Evolutionary conservation across 2,888 invertebrate genomes (phyloP).

Genomic region (Nephrotoma guestfalica): DNA sequence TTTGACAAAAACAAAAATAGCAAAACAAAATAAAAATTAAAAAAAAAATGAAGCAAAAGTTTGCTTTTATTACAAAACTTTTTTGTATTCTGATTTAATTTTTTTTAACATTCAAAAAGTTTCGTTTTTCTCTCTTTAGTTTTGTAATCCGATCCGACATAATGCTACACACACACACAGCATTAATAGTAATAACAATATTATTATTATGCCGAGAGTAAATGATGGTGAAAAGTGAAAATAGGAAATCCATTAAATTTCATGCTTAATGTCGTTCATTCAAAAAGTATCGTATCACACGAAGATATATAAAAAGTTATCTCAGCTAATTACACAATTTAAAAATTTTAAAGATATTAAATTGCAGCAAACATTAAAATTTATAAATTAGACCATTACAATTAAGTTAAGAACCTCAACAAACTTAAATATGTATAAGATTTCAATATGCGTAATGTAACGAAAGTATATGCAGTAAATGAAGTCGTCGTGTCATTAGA

Average conservation of each 20-base stretch:
- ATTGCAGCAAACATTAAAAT: not conserved
- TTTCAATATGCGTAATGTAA: too few relatives aligned
- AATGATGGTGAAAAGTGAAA: not conserved
- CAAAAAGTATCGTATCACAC: not conserved
- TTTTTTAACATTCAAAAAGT: not conserved
- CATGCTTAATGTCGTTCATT: not conserved
- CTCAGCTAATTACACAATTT: not conserved
- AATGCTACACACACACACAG: not conserved
- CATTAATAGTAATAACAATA: not conserved
- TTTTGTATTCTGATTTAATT: not conserved
- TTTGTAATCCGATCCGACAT: not conserved
- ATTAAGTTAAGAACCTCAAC: too few relatives aligned
- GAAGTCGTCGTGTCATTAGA: not conserved
- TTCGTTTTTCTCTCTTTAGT: not conserved
- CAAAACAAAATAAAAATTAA: not conserved
- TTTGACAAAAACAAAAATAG: not conserved
- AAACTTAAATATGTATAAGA: too few relatives aligned
- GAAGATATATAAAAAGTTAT: not conserved
- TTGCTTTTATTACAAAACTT: not conserved
- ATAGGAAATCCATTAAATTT: not conserved
- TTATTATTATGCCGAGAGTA: not conserved
- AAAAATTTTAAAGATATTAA: not conserved
- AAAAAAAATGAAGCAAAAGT: not conserved
- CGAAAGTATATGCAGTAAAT: not conserved
- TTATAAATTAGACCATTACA: not conserved